Base-by-base conservation (phyloP, 2,888 invertebrate genomes). In the Cancer borealis region DNA sequence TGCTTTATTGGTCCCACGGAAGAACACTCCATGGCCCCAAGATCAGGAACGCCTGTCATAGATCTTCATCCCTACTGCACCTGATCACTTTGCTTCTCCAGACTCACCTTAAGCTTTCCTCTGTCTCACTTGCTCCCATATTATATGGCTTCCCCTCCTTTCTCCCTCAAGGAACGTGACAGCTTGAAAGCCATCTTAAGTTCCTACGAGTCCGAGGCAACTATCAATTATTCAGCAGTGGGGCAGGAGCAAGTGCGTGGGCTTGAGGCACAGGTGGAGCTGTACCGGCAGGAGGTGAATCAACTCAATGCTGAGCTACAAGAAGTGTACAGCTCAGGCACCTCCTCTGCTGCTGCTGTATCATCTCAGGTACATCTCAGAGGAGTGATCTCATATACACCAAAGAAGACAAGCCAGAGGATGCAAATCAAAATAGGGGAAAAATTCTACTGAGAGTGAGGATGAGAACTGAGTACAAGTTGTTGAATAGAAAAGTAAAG, bases 131-230 rank as follows among this genome's bases (percentile, higher is more conserved):
- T 39, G 39, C 39, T 39, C 39, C 39, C 39, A 39, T 79, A 39
- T 0, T 14, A 87, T 30, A 26, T 39, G 10, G 0, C 10, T 5
- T 26, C 26, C 54, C 66, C 45, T 89, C n/a, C 60, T 39, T 39
- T 66, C 46, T 92, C 21, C 87, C 45, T 39, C 6, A 60, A 96
- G 96, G 98, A 98, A 96, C 97, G 98, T 46, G 98, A 98, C 96
- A 98, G 98, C 96, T 98, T 98, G 96, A 97, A 98, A 93, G 97
- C 97, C 95, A 97, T 98, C 96, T 96, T 98, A 89, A 98, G 98
- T 96, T 97, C 98, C 92, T 98, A 98, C 96, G 98, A 98, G 96
- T 98, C 98, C 96, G 98, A 98, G 97, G 96, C 98, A 95, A 98
- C 98, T 0, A 97, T 97, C 93, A 96, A 96, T 87, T 96, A 96